Conservation (phyloP, 2,113 vertebrate genomes). For the Gallinago jamesoni region DNA sequence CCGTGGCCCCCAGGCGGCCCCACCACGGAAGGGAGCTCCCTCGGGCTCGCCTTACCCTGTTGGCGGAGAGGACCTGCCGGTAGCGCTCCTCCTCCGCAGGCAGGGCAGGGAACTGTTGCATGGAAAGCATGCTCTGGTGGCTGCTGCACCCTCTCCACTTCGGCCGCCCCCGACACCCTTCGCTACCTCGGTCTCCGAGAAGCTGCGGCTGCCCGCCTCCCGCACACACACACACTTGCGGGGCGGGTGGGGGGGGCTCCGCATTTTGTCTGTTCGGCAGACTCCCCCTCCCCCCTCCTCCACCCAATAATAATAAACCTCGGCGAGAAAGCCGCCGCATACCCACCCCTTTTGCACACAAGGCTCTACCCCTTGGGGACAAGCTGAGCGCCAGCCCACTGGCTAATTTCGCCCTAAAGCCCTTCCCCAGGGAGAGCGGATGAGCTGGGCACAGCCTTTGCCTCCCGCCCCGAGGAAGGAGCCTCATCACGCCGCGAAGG, state of each 20-base stretch:
- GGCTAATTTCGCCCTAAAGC: neutral
- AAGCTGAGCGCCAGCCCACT: neutral
- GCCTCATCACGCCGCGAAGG: neutral
- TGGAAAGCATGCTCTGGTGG: slow-evolving; percentile 60
- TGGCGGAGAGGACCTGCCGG: slow-evolving; percentile 36
- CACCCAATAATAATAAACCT: slow-evolving; percentile 60
- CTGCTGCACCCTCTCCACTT: neutral
- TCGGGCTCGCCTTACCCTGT: slow-evolving; percentile 66
- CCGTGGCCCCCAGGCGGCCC: neutral
- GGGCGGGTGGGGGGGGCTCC: neutral
- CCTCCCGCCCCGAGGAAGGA: neutral
- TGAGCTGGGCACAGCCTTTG: neutral
- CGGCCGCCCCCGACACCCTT: neutral
- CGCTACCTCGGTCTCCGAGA: neutral
- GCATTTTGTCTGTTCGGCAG: slow-evolving; percentile 55
- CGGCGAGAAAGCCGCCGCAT: neutral
- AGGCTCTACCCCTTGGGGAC: neutral
- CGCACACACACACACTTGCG: neutral
- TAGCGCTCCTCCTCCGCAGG: slow-evolving; percentile 62
- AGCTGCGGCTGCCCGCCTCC: neutral
- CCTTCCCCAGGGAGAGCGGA: neutral
- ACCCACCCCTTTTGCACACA: slow-evolving; percentile 20
- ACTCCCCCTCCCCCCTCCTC: slow-evolving; percentile 34
- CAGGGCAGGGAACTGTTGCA: slow-evolving; percentile 62
- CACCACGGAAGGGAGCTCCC: neutral